Conservation (phyloP, 2,113 vertebrate species). For the Dasyprocta punctata region DNA sequence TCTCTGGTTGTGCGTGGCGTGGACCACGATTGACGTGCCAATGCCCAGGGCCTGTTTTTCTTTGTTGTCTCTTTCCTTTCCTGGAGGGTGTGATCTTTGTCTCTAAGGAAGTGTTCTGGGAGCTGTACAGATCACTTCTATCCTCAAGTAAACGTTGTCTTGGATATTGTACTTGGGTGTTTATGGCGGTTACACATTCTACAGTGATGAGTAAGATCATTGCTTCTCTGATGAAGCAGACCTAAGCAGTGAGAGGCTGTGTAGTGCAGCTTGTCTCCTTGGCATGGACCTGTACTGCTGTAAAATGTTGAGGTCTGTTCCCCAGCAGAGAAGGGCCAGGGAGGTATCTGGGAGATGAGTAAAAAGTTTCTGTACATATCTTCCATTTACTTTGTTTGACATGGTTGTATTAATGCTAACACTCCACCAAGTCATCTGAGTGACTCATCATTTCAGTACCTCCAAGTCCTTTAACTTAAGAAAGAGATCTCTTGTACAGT, state of each 20-base stretch:
- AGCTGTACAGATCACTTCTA: not conserved
- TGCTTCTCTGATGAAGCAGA: not conserved
- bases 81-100: not conserved
- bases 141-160: not conserved
- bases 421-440: not conserved
- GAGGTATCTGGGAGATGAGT: not conserved
- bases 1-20: not conserved
- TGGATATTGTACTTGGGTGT: not conserved
- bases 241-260: not conserved
- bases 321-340: not conserved
- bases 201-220: too few relatives aligned
- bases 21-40: not conserved
- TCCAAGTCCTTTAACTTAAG: not conserved
- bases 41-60: not conserved
- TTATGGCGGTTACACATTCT: not conserved
- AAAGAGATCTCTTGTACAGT: not conserved
- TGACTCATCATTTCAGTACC: not conserved
- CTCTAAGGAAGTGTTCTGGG: not conserved
- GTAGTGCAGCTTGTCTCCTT: too few relatives aligned
- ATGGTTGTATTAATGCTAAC: not conserved
- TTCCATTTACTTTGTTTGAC: not conserved
- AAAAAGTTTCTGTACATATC: not conserved
- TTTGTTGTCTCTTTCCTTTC: not conserved
- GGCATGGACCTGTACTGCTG: rapidly evolving
- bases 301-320: not conserved